A percentile compares a stretch with the other conserved stretches of the same genome.
These are phyloP conservation scores for Clarias laeviceps DNA, from an alignment of 2,797 vertebrate genomes.

Conservation along the genomic window DNA sequence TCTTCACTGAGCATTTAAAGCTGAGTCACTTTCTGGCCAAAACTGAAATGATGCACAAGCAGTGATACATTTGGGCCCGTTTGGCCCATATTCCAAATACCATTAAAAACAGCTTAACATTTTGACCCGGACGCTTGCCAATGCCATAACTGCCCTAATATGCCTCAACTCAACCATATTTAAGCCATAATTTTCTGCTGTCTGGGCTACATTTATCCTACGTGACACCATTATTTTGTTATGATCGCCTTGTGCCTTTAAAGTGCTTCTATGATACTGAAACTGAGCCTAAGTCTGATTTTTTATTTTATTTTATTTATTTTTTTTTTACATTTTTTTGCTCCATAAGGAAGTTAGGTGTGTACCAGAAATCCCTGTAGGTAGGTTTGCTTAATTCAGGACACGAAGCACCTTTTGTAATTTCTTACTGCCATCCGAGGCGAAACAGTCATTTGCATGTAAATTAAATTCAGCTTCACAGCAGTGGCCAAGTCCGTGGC, in stretches of 20 bases:
- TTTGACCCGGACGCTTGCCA: slow-evolving; percentile 2
- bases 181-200: not conserved
- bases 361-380: slow-evolving; percentile 30
- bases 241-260: not conserved
- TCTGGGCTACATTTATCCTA: not conserved
- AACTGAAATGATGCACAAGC: not conserved
- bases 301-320: too few species aligned
- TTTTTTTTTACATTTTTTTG: not conserved
- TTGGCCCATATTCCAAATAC: not conserved
- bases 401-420: slow-evolving; percentile 35
- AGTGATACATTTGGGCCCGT: not conserved
- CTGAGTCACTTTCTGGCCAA: not conserved
- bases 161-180: not conserved
- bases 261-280: not conserved
- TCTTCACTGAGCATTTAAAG: not conserved
- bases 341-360: not conserved
- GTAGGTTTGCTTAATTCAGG: slow-evolving; percentile 33
- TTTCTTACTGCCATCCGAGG: slow-evolving; percentile 36
- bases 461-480: slow-evolving; percentile 52
- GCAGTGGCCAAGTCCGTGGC: slow-evolving; percentile 14
- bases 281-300: not conserved
- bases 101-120: slow-evolving; percentile 25
- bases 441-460: slow-evolving; percentile 53
- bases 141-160: not conserved
- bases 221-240: not conserved